Conservation (phyloP, 2,797 vertebrate genomes). For the Oreortyx pictus region DNA sequence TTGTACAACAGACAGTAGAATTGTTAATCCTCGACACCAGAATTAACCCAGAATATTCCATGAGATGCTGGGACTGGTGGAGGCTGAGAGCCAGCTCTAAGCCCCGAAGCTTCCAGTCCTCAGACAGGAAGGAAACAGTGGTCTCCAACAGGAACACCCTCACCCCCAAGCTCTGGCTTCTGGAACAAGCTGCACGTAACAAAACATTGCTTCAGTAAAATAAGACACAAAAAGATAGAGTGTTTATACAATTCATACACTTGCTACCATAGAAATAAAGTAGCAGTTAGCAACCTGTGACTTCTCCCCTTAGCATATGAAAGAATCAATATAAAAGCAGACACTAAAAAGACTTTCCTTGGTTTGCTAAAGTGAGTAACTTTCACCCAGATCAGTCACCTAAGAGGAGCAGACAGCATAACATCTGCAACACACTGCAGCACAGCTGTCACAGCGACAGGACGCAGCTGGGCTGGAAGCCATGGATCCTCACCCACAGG, state of each 20-base stretch:
- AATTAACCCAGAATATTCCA: not conserved
- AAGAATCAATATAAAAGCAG: not conserved
- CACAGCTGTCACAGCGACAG: not conserved
- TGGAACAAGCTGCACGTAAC: not conserved
- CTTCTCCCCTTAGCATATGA: not conserved
- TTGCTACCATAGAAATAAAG: not conserved
- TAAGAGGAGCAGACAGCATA: not conserved
- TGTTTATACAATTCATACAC: not conserved
- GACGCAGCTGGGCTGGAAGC: not conserved
- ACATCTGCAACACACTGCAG: not conserved
- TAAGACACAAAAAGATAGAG: not conserved
- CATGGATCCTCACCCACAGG: not conserved
- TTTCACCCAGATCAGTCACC: not conserved
- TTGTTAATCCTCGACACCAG: not conserved
- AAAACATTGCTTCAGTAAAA: not conserved
- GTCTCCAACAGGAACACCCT: not conserved
- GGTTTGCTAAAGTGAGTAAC: not conserved
- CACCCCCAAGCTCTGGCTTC: not conserved
- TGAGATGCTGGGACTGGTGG: not conserved
- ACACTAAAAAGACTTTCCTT: not conserved
- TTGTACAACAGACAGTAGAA: not conserved
- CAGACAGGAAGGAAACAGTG: not conserved
- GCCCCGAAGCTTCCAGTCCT: not conserved
- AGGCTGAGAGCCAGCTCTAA: not conserved
- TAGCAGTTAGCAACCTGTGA: not conserved